Base-by-base conservation (phyloP, 2,113 vertebrate genomes). In the Notothenia coriiceps region DNA sequence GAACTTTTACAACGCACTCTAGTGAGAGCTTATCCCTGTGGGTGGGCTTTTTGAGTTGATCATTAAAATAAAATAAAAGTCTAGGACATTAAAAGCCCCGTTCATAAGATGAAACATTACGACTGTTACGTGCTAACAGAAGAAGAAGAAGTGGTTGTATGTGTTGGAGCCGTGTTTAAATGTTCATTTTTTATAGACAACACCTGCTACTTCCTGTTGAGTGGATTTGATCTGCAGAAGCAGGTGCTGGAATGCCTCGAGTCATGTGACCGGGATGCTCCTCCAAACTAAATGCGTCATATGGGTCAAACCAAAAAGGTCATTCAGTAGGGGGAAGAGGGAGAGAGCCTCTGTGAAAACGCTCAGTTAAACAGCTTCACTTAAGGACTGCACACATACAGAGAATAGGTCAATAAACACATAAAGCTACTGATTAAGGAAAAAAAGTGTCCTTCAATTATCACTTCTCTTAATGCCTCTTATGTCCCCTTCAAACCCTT, bases 131-230 rank as follows among this genome's bases (percentile, higher is more conserved):
- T 68, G 82, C 70, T 60, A 78, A 74, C 78, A 83, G 66, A 83
- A 82, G 74, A 83, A 40, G 35, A 40, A 40, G 35, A 40, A 86
- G 83, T 84, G 13, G 59, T 75, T 67, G 57, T 78, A 62, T 84
- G 86, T 56, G 83, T 86, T 78, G 70, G 89, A 87, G 91, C 86
- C 75, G 73, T 59, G 86, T 88, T 89, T 83, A 91, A 92, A 89
- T 89, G 88, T 91, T 82, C 91, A 91, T 93, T 94, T 47, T 93
- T 93, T 94, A 92, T 92, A 91, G 90, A 81, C 90, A 73, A 88
- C 93, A 93, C 92, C 93, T 93, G 93, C 89, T 95, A 91, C 82
- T 91, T 94, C 93, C 94, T 90, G 90, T 93, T 94, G 92, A 93
- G 91, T 87, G 91, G 89, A 89, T 90, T 83, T 95, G 92, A 95